phyloP scores from a whole-genome alignment of 1,140 invertebrate species.

The Drosophila punjabiensis region DNA sequence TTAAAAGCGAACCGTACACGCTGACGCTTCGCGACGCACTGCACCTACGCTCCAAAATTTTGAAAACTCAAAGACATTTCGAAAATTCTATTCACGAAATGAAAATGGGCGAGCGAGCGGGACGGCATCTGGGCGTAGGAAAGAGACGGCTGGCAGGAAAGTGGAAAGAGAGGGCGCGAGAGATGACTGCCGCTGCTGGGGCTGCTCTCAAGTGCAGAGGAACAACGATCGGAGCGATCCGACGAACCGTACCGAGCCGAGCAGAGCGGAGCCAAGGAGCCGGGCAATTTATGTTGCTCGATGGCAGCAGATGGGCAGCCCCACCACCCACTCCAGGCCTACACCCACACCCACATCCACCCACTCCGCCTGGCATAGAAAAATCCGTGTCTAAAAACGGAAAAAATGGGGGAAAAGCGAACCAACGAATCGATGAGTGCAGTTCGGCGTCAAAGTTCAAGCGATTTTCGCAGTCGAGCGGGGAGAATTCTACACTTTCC shows the following conservation, averaged over 20 bases:
- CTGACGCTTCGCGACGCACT: constrained; percentile 84
- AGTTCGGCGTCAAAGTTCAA: constrained; percentile 81
- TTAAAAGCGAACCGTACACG: constrained; percentile 70
- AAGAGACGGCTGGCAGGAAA: constrained; percentile 23
- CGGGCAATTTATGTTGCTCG: constrained; percentile 75
- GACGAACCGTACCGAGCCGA: constrained; percentile 8
- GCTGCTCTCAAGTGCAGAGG: constrained; percentile 66
- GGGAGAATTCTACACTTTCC: constrained; percentile 42
- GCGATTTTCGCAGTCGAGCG: constrained; percentile 54
- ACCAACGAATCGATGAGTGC: constrained; percentile 53
- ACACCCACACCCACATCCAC: constrained; percentile 40
- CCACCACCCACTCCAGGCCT: constrained; percentile 27
- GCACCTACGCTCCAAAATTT: constrained; percentile 85
- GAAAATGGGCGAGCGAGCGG: constrained; percentile 47
- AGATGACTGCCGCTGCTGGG: constrained; percentile 6
- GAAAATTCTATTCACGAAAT: constrained; percentile 77
- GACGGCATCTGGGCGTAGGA: constrained; percentile 13
- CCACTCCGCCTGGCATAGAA: constrained; percentile 62
- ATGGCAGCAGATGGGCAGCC: constrained; percentile 68
- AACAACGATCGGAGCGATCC: constrained; percentile 12
- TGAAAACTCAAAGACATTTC: constrained; percentile 80
- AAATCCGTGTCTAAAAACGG: constrained; percentile 78
- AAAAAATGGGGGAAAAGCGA: constrained; percentile 62
- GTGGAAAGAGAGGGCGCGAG: constrained; percentile 29
- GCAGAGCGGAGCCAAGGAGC: constrained; percentile 57